phyloP scores from a whole-genome alignment of 2,888 invertebrate genomes.

The Timandra comae region DNA sequence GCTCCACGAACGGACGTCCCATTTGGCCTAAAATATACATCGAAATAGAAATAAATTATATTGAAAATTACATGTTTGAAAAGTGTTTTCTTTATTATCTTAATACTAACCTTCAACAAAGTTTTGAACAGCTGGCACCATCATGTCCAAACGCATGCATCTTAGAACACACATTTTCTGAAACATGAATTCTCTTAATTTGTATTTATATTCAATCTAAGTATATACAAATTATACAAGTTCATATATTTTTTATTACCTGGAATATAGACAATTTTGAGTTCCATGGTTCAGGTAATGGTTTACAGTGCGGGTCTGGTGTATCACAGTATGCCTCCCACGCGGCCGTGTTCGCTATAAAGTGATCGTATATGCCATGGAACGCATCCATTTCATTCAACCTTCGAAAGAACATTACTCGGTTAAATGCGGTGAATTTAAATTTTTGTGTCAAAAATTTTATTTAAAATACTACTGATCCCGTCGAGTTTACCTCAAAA shows the following conservation, averaged over 20 bases:
- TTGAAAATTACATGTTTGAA: neutral
- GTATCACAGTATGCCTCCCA: conserved; percentile 89
- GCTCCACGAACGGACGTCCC: conserved; percentile 89
- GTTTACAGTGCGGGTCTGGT: conserved; percentile 82
- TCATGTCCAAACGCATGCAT: conserved; percentile 91
- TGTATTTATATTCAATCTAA: too few relatives aligned
- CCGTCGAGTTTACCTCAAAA: too few relatives aligned
- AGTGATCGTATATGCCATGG: conserved; percentile 81
- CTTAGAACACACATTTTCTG: conserved; percentile 87
- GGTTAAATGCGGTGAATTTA: too few relatives aligned
- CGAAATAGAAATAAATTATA: conserved; percentile 7
- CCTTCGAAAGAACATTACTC: too few relatives aligned
- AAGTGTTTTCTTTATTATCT: too few relatives aligned
- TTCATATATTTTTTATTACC: conserved; percentile 28
- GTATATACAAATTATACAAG: neutral
- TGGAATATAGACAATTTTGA: conserved; percentile 78
- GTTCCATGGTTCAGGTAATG: conserved; percentile 84
- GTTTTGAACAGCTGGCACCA: conserved; percentile 85
- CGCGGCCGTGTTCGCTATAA: conserved; percentile 64
- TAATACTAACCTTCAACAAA: conserved; percentile 77
- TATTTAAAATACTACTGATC: too few relatives aligned
- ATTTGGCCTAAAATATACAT: conserved; percentile 81
- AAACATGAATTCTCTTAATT: too few relatives aligned
- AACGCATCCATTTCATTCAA: conserved; percentile 61
- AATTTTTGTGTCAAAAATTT: too few relatives aligned